Base-by-base conservation (phyloP, 2,888 invertebrate species). In the Acrobasis consociella region DNA sequence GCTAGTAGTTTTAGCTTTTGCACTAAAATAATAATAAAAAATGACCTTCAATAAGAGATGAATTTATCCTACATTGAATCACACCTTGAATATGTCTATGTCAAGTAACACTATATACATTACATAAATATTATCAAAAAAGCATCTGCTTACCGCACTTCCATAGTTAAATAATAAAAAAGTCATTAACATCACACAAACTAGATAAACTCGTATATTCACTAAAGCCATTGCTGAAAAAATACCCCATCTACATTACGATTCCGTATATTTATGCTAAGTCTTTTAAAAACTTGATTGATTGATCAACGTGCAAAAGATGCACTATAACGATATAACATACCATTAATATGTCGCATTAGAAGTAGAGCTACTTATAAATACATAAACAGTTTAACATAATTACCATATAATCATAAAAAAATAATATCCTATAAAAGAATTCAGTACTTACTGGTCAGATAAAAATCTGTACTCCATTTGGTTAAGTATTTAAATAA, bases 241-340 rank as follows among this genome's bases (percentile, higher is more conserved):
- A 46, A 37, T 52, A 31, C 13, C 7, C 0, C 17, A 16, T 17
- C 22, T 15, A 10, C 39, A 8, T 11, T 13, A 42, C 15, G 16
- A 56, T 46, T 2, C 16, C 13, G n/a, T 31, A 52, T 17, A 42
- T 56, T 42, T 42, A 56, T 56, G 16, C 13, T 9, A 39, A 9
- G 16, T 10, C 9, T 42, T 17, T 15, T 11, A 17, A 5, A 46
- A 7, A 9, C 17, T 8, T 56, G 39, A 56, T 56, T 75, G 76
- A 80, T 78, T 81, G 78, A 86, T 84, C 13, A 71, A 74, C 65
- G 77, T 68, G 56, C 31, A 64, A 64, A 52, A 42, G 62, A 59
- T 62, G 65, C 64, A 62, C 65, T 67, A 56, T 66, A 69, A 72
- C 70, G 66, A 64, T 65, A 64, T 69, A 76, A 73, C 68, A 69